These are phyloP conservation scores for Aphidius ervi DNA, from an alignment of 1,140 invertebrate species.

Conservation along the genomic window DNA sequence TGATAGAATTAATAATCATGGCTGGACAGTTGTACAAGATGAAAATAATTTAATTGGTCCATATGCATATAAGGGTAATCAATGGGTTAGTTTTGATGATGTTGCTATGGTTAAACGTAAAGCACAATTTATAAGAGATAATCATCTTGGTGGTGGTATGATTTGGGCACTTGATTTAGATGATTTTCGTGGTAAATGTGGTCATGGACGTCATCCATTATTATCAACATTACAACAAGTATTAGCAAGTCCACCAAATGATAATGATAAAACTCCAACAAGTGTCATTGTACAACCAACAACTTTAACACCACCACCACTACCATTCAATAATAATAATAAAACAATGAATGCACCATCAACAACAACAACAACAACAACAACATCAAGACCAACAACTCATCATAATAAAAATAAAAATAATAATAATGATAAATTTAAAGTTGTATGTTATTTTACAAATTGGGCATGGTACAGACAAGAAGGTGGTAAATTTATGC, in stretches of 20 bases:
- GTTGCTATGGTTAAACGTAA: conserved; percentile 73
- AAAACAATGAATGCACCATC: too few relatives aligned
- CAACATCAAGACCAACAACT: neutral
- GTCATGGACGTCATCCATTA: conserved; percentile 71
- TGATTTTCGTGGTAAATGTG: conserved; percentile 60
- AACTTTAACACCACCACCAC: neutral
- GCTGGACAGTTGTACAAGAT: conserved; percentile 78
- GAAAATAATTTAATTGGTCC: conserved; percentile 74
- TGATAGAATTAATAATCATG: conserved; percentile 67
- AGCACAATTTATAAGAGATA: conserved; percentile 68
- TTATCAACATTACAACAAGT: conserved; percentile 67
- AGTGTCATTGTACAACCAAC: conserved; percentile 30
- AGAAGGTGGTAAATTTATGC: conserved; percentile 56
- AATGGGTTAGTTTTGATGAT: conserved; percentile 90
- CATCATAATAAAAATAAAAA: neutral
- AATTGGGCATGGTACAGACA: conserved; percentile 65
- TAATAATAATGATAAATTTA: conserved; percentile 42
- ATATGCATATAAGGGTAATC: conserved; percentile 77
- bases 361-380: neutral
- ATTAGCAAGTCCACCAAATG: conserved; percentile 52
- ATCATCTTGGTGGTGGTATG: conserved; percentile 82
- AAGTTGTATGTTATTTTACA: conserved; percentile 63
- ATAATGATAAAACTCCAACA: conserved; percentile 33
- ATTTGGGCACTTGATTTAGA: conserved; percentile 77
- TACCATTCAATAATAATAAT: neutral